Evolutionary conservation across 1,140 invertebrate species (phyloP).

Genomic region (Calephelis virginiensis): DNA sequence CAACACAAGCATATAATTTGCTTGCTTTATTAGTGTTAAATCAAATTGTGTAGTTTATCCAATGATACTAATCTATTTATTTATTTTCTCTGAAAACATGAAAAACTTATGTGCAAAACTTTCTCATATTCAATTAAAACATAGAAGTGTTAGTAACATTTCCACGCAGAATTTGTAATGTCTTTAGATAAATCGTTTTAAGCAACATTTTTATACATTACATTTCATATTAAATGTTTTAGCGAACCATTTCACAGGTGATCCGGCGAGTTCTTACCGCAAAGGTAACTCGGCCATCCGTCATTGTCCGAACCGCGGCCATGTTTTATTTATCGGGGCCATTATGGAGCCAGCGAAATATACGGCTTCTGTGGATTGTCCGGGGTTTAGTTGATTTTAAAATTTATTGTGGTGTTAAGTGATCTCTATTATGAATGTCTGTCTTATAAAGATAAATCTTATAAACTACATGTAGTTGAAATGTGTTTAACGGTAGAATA

Average conservation of each 20-base stretch:
- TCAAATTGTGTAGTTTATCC: too few species aligned
- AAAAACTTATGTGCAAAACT: too few species aligned
- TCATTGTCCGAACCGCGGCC: constrained; percentile 5
- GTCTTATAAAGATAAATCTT: not conserved
- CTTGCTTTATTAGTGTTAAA: too few species aligned
- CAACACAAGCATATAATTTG: too few species aligned
- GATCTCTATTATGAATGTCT: not conserved
- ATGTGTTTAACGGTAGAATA: too few species aligned
- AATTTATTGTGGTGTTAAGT: not conserved
- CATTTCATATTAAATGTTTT: not conserved
- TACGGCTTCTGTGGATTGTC: constrained; percentile 5
- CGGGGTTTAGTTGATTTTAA: constrained; percentile 5
- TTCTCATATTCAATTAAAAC: too few species aligned
- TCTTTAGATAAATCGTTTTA: too few species aligned
- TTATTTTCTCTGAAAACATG: too few species aligned
- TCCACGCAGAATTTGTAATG: too few species aligned
- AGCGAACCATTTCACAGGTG: constrained; percentile 4
- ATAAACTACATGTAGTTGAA: not conserved
- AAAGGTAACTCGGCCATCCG: not conserved
- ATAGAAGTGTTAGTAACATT: too few species aligned
- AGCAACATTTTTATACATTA: too few species aligned
- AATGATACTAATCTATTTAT: too few species aligned
- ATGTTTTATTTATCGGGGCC: constrained; percentile 13
- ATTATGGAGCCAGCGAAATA: constrained; percentile 8
- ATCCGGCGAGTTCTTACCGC: constrained; percentile 4